Base-by-base conservation (phyloP, 2,797 vertebrate genomes). In the Helarctos malayanus region DNA sequence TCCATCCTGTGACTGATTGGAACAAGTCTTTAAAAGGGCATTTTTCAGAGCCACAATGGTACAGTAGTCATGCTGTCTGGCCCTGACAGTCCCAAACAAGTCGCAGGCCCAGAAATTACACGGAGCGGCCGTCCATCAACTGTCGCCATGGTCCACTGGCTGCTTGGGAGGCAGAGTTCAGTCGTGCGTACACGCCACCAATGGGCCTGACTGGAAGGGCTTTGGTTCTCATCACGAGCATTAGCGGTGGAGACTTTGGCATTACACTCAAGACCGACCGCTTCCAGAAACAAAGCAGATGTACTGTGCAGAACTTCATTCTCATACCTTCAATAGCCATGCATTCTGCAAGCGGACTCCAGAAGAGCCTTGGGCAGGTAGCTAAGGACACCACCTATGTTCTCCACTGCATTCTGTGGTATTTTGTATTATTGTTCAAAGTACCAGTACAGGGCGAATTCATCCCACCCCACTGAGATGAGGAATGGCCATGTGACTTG, bases 81-180 rank as follows among this genome's bases (percentile, higher is more conserved):
- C 49, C 29, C 88, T 91, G 95, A 95, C 88, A 96, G 92, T 79
- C 91, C 92, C 80, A 81, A 97, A 96, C 95, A 98, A 95, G 91
- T 86, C 89, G 95, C 88, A 87, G 88, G 97, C 92, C 81, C 90
- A 93, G 94, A 96, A 97, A 97, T 95, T 95, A 97, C 85, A 89
- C 0, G 13, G 61, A 94, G 65, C 85, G 91, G 84, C 97, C 19
- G 0, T 95, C 97, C 93, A 91, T 97, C 97, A 98, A 78, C 85
- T 29, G 88, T 94, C 80, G 68, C 95, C 75, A 76, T 15, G 94
- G 95, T 73, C 96, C 89, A 75, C 79, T 0, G 10, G 47, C 90
- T 93, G 78, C 68, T 57, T 54, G 57, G 32, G 75, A 96, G 92
- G 95, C 47, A 86, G 25, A 86, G 93, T 57, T n/a, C 96, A 95